Evolutionary conservation across 2,113 vertebrate genomes (phyloP), one percentile per base, ranked within the genome.

Genomic region (Xyliphius kryptos): DNA sequence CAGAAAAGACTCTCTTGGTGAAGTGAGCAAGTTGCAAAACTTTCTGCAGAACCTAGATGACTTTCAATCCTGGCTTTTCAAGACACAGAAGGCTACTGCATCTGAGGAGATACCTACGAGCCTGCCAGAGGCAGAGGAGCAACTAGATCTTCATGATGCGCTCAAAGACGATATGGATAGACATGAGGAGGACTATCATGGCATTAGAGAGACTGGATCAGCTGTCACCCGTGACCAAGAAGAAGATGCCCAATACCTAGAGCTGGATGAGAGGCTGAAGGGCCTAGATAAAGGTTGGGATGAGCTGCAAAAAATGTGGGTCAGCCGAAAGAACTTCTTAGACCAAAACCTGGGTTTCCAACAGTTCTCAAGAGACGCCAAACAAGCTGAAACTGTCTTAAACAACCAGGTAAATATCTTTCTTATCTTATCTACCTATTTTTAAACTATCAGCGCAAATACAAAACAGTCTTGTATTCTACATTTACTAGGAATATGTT

Each of bases 11-110:
- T 93, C 91, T 0, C 74, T 97, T 32, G 92, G 94, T 0, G 92
- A 99, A 78, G 92, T 92, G 19, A 95, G 93, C 76, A 93, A 97
- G 76, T 81, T 99, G n/a, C 92, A 94, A 77, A 85, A 84, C 68
- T 97, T 98, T 79, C 82, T 99, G 56, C 91, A 95, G 70, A 90
- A 97, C 62, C 84, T 97, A 77, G 94, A 97, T 41, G 88, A 96
- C 75, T 98, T 99, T 79, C 92, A 96, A 75, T 85, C 90, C 0
- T 97, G 94, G 95, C 88, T 98, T 0, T 96, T 90, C 3, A 81
- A 88, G 12, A 84, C 89, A 6, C 96, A 98, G 79, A 96, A 97
- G 79, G 86, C 89, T 0, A 87, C 94, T 59, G 91, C 91, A 0
- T 89, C 91, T 0, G 93, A 99, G 37, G 92, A 97, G 21, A 81